Conservation (phyloP, 2,113 vertebrate species). For the Enhydra lutris region DNA sequence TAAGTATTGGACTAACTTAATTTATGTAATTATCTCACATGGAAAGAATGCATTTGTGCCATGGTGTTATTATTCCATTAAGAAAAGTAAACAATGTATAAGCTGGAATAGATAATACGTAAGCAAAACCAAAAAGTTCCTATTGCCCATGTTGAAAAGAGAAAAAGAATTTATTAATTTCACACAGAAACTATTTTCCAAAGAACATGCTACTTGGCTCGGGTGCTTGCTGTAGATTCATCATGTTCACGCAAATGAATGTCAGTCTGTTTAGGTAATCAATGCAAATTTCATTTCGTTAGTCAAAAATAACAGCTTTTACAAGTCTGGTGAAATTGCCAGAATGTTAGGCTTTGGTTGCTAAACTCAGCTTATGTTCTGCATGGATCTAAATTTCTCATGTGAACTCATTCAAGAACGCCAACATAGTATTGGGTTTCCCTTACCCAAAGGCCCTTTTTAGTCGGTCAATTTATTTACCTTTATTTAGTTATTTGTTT, state of each 20-base stretch:
- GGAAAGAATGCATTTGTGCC: conserved; percentile 81
- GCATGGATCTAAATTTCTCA: not conserved
- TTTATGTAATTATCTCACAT: conserved; percentile 82
- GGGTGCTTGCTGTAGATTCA: not conserved
- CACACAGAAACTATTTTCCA: conserved; percentile 43
- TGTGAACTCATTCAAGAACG: conserved; percentile 47
- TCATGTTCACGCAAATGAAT: conserved; percentile 51
- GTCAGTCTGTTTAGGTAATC: conserved; percentile 59
- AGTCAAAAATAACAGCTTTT: conserved; percentile 62
- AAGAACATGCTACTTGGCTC: not conserved
- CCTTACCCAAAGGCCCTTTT: not conserved
- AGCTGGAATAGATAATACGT: conserved; percentile 80
- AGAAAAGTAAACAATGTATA: conserved; percentile 80
- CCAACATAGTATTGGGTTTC: not conserved
- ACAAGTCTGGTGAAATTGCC: conserved; percentile 28
- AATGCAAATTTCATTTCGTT: conserved; percentile 68
- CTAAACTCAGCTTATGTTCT: conserved; percentile 37
- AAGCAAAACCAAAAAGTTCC: conserved; percentile 68
- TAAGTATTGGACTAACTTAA: conserved; percentile 80
- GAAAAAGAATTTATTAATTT: conserved; percentile 57
- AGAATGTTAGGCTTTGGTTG: conserved; percentile 49
- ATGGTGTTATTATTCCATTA: conserved; percentile 75
- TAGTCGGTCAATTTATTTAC: not conserved
- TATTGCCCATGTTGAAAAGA: conserved; percentile 12
- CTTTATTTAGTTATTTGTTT: conserved; percentile 22